Evolutionary conservation across 2,797 vertebrate species (phyloP).

Genomic region (Nothura maculosa): DNA sequence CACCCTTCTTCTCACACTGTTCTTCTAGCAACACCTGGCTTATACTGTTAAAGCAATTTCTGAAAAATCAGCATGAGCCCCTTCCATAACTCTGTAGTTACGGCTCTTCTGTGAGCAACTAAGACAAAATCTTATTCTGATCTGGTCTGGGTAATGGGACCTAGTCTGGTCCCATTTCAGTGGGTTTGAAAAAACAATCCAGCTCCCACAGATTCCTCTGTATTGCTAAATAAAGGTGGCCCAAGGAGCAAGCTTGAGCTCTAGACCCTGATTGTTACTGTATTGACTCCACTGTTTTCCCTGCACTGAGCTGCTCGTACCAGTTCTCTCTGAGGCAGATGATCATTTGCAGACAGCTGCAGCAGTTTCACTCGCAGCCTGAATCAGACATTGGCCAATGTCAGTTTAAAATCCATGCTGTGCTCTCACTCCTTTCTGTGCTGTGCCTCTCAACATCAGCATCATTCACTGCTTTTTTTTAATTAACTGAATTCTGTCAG

Average conservation of each 20-base stretch:
- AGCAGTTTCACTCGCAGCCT: not conserved
- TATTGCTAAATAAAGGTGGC: not conserved
- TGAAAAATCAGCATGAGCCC: not conserved
- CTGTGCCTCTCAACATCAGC: not conserved
- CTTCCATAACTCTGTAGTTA: not conserved
- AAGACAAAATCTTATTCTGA: not conserved
- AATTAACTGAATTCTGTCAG: constrained; percentile 12
- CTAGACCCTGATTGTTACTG: not conserved
- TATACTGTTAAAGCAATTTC: not conserved
- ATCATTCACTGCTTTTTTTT: not conserved
- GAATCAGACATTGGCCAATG: not conserved
- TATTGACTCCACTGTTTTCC: not conserved
- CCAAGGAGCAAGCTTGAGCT: not conserved
- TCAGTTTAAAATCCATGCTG: not conserved
- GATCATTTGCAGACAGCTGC: not conserved
- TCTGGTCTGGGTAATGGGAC: too few species aligned
- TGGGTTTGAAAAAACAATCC: not conserved
- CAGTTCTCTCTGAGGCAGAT: not conserved
- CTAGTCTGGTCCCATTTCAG: not conserved
- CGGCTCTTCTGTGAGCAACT: not conserved
- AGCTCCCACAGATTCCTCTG: not conserved
- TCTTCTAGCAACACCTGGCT: not conserved
- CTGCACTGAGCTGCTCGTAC: not conserved
- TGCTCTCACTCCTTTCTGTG: not conserved
- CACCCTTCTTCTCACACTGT: not conserved